Evolutionary conservation across 2,797 vertebrate genomes (phyloP).

Genomic region (Betta splendens): DNA sequence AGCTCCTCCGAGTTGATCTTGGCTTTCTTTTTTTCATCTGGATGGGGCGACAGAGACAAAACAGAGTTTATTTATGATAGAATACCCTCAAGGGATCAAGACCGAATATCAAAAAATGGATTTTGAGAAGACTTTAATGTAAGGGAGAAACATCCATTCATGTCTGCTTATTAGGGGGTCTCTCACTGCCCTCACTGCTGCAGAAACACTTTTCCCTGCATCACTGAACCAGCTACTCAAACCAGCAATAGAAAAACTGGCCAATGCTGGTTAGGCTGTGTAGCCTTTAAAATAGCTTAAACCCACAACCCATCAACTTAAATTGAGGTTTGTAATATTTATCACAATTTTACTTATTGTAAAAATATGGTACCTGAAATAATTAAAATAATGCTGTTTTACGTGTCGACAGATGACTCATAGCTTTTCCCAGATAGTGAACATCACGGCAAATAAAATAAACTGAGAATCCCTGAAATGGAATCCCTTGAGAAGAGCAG

Average conservation of each 20-base stretch:
- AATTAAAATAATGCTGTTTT: constrained; percentile 35
- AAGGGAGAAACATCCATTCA: constrained; percentile 1
- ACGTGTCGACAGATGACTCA: constrained; percentile 52
- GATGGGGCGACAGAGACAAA: constrained; percentile 17
- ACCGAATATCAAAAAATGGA: neutral
- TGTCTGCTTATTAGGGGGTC: constrained; percentile 2
- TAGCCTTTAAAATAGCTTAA: too few relatives aligned
- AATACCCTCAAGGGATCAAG: constrained; percentile 4
- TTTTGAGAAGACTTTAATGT: constrained; percentile 8
- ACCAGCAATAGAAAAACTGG: too few relatives aligned
- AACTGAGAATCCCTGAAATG: constrained; percentile 42
- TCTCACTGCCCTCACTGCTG: neutral
- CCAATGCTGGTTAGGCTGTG: too few relatives aligned
- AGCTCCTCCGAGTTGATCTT: constrained; percentile 90
- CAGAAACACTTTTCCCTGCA: constrained; percentile 8
- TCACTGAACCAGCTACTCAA: neutral
- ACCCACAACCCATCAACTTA: too few relatives aligned
- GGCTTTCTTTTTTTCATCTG: constrained; percentile 90
- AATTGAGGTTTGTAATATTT: too few relatives aligned
- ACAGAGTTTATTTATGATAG: constrained; percentile 1
- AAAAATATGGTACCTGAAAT: constrained; percentile 16
- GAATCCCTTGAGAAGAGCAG: constrained; percentile 49
- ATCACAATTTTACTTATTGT: neutral
- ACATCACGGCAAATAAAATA: constrained; percentile 40
- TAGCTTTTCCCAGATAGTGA: constrained; percentile 37